These are phyloP conservation scores for Rachycentron canadum DNA, from an alignment of 2,797 vertebrate species.

Conservation along the genomic window DNA sequence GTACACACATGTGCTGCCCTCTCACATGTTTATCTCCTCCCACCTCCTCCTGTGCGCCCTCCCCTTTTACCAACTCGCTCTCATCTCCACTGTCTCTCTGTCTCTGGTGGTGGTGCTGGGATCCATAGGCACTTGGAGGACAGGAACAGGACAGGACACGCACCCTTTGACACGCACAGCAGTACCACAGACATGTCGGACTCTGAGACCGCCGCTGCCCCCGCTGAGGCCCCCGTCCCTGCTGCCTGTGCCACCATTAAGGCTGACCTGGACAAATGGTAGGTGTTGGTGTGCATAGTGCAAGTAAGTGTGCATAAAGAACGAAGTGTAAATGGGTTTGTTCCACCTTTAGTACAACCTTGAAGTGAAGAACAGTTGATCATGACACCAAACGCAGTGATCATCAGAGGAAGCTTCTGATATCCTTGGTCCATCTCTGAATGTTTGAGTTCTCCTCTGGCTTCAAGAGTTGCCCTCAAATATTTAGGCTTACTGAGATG, in stretches of 20 bases:
- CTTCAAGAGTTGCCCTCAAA: conserved; percentile 3
- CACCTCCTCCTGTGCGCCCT: conserved; percentile 60
- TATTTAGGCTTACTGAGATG: neutral
- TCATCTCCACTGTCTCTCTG: conserved; percentile 51
- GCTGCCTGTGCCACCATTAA: conserved; percentile 82
- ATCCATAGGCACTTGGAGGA: conserved; percentile 74
- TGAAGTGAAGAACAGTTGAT: neutral
- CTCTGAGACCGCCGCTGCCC: conserved; percentile 77
- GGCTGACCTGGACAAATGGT: conserved; percentile 88
- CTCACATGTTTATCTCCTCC: conserved; percentile 80
- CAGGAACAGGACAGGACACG: conserved; percentile 66
- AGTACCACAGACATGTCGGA: conserved; percentile 83
- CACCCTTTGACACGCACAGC: conserved; percentile 55
- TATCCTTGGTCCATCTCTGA: neutral
- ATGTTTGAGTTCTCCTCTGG: neutral
- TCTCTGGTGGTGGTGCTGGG: conserved; percentile 62
- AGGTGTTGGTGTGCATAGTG: conserved; percentile 61
- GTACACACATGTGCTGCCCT: conserved; percentile 69
- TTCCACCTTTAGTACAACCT: neutral
- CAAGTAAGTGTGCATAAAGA: no score
- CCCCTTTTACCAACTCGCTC: conserved; percentile 64
- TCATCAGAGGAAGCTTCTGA: neutral
- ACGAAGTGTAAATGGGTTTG: neutral
- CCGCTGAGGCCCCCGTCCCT: conserved; percentile 80
- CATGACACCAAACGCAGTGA: neutral